Conservation (phyloP, 2,888 invertebrate species). For the Dasypolia templi region DNA sequence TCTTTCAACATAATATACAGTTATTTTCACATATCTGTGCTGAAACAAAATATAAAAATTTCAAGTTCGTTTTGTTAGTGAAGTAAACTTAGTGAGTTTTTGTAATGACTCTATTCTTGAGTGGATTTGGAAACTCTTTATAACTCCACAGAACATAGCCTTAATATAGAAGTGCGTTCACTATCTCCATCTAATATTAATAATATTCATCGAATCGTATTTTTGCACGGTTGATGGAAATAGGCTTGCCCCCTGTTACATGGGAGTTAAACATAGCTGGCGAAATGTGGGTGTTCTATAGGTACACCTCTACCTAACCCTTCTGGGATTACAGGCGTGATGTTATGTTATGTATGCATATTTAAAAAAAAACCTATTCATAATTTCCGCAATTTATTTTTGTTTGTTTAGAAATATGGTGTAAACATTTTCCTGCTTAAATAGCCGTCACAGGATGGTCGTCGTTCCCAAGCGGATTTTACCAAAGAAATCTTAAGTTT, state of each 20-base stretch:
- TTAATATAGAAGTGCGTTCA: not conserved
- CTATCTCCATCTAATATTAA: no score
- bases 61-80: slow-evolving; percentile 32
- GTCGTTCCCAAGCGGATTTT: slow-evolving; percentile 36
- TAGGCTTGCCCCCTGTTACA: no score
- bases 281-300: no score
- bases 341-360: no score
- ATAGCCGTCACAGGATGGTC: slow-evolving; percentile 31
- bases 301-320: no score
- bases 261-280: no score
- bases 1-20: slow-evolving; percentile 45
- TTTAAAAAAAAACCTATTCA: not conserved
- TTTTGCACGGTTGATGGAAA: no score
- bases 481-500: slow-evolving; percentile 62
- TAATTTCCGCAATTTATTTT: not conserved
- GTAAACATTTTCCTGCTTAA: slow-evolving; percentile 39
- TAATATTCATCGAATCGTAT: not conserved
- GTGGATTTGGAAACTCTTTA: slow-evolving; percentile 9
- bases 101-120: slow-evolving; percentile 6
- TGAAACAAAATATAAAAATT: slow-evolving; percentile 31
- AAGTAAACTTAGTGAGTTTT: slow-evolving; percentile 14
- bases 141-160: not conserved
- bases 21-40: slow-evolving; percentile 44
- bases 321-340: no score
- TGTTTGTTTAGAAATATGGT: slow-evolving; percentile 26